A percentile compares a stretch with the other conserved stretches of the same genome.
phyloP scores from a whole-genome alignment of 2,797 vertebrate species.

The Fistularia commersonii region DNA sequence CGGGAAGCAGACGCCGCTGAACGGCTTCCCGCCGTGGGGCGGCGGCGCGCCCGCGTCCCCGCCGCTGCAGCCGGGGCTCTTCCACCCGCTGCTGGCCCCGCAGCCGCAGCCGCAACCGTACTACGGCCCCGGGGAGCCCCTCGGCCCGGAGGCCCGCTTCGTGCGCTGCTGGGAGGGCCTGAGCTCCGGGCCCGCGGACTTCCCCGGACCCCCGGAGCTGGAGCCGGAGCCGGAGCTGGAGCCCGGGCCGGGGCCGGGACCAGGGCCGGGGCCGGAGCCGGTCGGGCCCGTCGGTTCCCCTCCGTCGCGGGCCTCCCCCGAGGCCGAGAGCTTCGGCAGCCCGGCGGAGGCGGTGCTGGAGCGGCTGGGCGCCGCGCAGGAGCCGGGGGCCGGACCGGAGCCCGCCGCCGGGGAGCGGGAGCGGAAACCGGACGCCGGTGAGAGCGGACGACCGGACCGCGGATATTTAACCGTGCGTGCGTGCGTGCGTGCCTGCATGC shows the following conservation, averaged over 20 bases:
- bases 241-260: constrained; percentile 25
- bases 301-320: constrained; percentile 67
- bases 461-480: constrained; percentile 11
- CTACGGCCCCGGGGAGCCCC: constrained; percentile 76
- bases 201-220: constrained; percentile 61
- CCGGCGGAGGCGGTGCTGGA: constrained; percentile 82
- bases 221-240: constrained; percentile 49
- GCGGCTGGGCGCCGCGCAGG: constrained; percentile 83
- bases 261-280: constrained; percentile 73
- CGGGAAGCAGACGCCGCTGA: constrained; percentile 55
- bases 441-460: constrained; percentile 6
- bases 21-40: constrained; percentile 86
- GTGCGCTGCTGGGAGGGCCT: constrained; percentile 87
- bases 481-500: constrained; percentile 16
- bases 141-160: constrained; percentile 81
- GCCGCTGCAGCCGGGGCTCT: constrained; percentile 83
- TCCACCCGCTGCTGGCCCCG: constrained; percentile 78
- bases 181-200: constrained; percentile 47
- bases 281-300: constrained; percentile 78
- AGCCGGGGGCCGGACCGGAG: constrained; percentile 75
- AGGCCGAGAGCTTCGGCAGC: constrained; percentile 75
- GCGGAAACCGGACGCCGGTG: constrained; percentile 54
- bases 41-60: constrained; percentile 64
- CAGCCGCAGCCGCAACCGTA: too few species aligned
- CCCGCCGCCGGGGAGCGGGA: constrained; percentile 53